Percentiles rank a stretch among this genome's conserved stretches.
phyloP scores from a whole-genome alignment of 92 coral and sea anemone genomes.

The Zoanthus gigantus region DNA sequence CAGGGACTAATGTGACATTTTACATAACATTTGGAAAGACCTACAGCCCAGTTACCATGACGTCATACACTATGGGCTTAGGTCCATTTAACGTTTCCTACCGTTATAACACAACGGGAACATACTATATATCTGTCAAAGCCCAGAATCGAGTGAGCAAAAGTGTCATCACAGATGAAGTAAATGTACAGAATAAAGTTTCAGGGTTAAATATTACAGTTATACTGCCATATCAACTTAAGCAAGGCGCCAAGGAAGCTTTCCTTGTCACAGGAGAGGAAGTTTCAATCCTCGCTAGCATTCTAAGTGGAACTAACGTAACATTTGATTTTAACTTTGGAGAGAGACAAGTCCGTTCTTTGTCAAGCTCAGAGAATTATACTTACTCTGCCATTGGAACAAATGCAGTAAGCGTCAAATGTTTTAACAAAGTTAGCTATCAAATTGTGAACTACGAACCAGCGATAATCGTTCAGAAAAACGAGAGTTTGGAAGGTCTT shows the following conservation, averaged over 20 bases:
- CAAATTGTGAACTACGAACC: slow-evolving; percentile 12
- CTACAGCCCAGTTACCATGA: background rate
- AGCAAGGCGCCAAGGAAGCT: background rate
- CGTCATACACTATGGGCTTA: slow-evolving; percentile 7
- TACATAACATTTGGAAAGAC: slow-evolving; percentile 46
- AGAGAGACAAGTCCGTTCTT: slow-evolving; percentile 23
- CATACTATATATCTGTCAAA: slow-evolving; percentile 18
- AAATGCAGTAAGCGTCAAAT: slow-evolving; percentile 35
- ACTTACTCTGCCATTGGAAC: slow-evolving; percentile 46
- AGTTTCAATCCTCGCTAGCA: slow-evolving; percentile 21
- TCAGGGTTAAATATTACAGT: slow-evolving; percentile 33
- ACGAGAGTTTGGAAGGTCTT: slow-evolving; percentile 50
- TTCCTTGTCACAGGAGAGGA: slow-evolving; percentile 58
- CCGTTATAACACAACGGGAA: slow-evolving; percentile 44
- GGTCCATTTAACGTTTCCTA: slow-evolving; percentile 33
- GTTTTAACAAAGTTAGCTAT: slow-evolving; percentile 55
- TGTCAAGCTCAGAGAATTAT: background rate
- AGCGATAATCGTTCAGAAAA: slow-evolving; percentile 46
- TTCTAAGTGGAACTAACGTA: slow-evolving; percentile 41
- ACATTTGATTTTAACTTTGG: slow-evolving; percentile 50
- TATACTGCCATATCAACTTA: slow-evolving; percentile 22
- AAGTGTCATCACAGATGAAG: slow-evolving; percentile 20
- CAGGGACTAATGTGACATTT: slow-evolving; percentile 70
- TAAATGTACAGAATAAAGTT: slow-evolving; percentile 36
- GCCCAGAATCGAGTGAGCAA: slow-evolving; percentile 56